Evolutionary conservation across 2,888 invertebrate species (phyloP), one percentile per base, ranked within the genome.

Genomic region (Rhopalosiphum nymphaeae): DNA sequence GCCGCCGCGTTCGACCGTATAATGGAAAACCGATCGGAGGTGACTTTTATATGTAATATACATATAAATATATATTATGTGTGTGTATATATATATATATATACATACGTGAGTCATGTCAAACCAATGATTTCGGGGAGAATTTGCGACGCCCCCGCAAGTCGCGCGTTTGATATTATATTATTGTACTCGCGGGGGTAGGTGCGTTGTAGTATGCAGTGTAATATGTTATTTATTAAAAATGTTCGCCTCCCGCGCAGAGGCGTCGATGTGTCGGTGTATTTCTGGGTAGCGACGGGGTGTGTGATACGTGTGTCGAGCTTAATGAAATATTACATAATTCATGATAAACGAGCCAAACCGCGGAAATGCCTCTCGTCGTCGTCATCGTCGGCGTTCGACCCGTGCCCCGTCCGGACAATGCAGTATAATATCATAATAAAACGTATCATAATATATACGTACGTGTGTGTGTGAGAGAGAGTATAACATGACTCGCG

Each of bases 1-100:
- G 67, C 88, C 42, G 67, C 92, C 88, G 88, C 92, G 88, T 53
- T 88, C 92, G 88, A 88, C 92, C 92, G 92, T 88, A 88, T 78
- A 92, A 88, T 92, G 67, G 67, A 92, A 92, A 91, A 90, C 86
- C 92, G 88, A 88, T 92, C 67, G 46, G 53, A 36, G 36, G 61
- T 61, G 87, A 87, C 56, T 87, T 87, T 61, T 92, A 49, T 92
- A 49, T 84, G 26, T 49, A 42, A 44, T 89, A 44, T 26, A 44
- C 42, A 42, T 21, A 78, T 21, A 36, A 36, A 56, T 46, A 88
- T 29, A 88, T 21, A 49, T 4, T 46, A 61, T 1, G 53, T 91
- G 78, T 44, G 44, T 46, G 53, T 26, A 88, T 16, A 46, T 11
- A 49, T 25, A 46, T 56, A 46, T 46, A 61, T 1, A 87, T 61